phyloP scores from a whole-genome alignment of 2,888 invertebrate species.

The Ophioninae sp. region DNA sequence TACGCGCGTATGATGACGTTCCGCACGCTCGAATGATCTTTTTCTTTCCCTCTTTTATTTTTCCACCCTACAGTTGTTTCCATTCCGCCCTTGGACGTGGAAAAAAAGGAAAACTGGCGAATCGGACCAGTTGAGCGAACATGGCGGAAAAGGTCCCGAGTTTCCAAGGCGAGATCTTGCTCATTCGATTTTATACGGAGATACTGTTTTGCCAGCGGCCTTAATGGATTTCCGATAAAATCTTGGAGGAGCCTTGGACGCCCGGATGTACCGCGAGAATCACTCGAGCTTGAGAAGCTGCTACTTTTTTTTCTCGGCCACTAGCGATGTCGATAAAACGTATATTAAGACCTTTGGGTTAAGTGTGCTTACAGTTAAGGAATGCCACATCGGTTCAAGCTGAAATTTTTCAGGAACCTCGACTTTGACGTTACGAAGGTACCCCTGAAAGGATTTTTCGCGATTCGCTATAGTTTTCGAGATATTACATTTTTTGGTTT shows the following conservation, averaged over 20 bases:
- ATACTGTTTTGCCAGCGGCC: background rate
- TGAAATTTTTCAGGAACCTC: too few species aligned
- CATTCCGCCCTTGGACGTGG: constrained; percentile 35
- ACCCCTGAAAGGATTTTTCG: too few species aligned
- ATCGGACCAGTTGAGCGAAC: constrained; percentile 16
- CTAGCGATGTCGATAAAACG: too few species aligned
- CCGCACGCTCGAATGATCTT: background rate
- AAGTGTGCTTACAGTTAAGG: too few species aligned
- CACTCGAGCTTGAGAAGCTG: background rate
- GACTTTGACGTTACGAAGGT: too few species aligned
- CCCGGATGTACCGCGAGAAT: background rate
- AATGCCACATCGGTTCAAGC: too few species aligned
- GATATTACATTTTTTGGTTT: too few species aligned
- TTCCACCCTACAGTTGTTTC: background rate
- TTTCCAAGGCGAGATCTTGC: constrained; percentile 8
- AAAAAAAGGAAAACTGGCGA: background rate
- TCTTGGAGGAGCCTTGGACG: background rate
- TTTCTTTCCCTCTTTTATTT: constrained; percentile 8
- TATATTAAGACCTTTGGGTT: too few species aligned
- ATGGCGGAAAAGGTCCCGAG: constrained; percentile 25
- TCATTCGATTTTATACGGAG: background rate
- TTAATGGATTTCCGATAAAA: constrained; percentile 31
- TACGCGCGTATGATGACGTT: too few species aligned
- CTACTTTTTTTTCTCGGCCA: background rate
- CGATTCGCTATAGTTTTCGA: too few species aligned